phyloP scores from a whole-genome alignment of 2,113 vertebrate species.

The Galbula dea region DNA sequence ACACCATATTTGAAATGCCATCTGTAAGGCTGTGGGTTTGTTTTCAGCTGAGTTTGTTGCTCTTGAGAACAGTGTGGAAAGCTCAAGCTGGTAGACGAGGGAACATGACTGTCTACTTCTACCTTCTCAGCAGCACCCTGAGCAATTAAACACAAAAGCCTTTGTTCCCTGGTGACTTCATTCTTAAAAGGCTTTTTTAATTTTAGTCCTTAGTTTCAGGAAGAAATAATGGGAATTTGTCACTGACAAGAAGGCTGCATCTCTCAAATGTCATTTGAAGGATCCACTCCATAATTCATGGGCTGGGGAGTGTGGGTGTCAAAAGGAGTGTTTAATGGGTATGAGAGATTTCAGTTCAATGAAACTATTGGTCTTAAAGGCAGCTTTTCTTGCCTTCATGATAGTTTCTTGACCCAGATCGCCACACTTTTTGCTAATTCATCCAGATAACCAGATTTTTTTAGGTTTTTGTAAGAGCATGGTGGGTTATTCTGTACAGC shows the following conservation, averaged over 20 bases:
- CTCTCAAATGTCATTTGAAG: conserved; percentile 18
- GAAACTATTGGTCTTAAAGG: neutral
- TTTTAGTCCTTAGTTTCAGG: conserved; percentile 27
- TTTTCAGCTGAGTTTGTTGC: neutral
- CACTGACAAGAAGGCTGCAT: conserved; percentile 19
- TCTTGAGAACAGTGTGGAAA: neutral
- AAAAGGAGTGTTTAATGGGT: neutral
- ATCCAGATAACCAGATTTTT: neutral
- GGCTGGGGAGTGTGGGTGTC: conserved; percentile 13
- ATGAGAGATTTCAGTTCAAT: neutral
- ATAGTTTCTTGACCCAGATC: neutral
- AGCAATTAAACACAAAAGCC: conserved; percentile 19
- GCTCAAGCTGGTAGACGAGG: neutral
- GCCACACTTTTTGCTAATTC: neutral
- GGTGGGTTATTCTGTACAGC: neutral
- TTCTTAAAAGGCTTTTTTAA: conserved; percentile 46
- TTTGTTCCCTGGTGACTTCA: conserved; percentile 37
- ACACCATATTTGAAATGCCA: neutral
- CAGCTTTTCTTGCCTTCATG: neutral
- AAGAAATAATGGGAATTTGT: conserved; percentile 25
- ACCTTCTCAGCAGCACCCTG: neutral
- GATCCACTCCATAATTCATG: conserved; percentile 56
- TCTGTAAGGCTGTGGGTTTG: neutral
- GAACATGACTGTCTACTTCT: neutral
- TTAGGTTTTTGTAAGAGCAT: neutral